Base-by-base conservation (phyloP, 2,888 invertebrate genomes). In the Pimpla rufipes region DNA sequence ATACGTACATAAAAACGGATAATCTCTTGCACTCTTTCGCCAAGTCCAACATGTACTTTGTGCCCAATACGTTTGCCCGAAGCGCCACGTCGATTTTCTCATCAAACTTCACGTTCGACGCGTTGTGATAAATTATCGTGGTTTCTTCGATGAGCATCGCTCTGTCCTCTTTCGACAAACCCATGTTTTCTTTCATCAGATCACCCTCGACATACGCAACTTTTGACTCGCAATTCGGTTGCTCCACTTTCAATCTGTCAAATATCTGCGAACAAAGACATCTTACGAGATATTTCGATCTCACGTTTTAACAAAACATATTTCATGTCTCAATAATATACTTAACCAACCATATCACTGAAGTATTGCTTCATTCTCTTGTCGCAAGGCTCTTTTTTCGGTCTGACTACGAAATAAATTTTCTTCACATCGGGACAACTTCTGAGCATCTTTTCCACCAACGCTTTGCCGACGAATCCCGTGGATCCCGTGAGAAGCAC, bases 121-220 rank as follows among this genome's bases (percentile, higher is more conserved):
- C 90, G 45, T 88, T 90, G 76, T 91, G 90, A 74, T 89, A 88
- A n/a, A 91, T 89, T 7, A 91, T 64, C 29, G 88, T 81, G 0
- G 85, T 84, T 59, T 90, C 87, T 7, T 87, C 76, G 1, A 70
- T 18, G 0, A 92, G 21, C 6, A 13, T 62, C 10, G 79, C 62
- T 59, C 84, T 82, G 47, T 88, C 84, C 40, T 87, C 85, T 0
- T 85, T 76, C 0, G 85, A 85, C 2, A 92, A 74, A 6, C 86
- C 89, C 1, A 91, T 67, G n/a, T 85, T 75, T 7, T 86, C 73
- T 16, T 76, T 7, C 8, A 2, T 42, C 5, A 90, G 73, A 50
- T 92, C 88, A 5, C 90, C 90, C 4, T 86, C 74, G 0, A 91
- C 52, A 0, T 83, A 77, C 0, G 52, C 29, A 0, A 91, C 10